Conservation (phyloP, 2,888 invertebrate species). For the Chirona hameri region DNA sequence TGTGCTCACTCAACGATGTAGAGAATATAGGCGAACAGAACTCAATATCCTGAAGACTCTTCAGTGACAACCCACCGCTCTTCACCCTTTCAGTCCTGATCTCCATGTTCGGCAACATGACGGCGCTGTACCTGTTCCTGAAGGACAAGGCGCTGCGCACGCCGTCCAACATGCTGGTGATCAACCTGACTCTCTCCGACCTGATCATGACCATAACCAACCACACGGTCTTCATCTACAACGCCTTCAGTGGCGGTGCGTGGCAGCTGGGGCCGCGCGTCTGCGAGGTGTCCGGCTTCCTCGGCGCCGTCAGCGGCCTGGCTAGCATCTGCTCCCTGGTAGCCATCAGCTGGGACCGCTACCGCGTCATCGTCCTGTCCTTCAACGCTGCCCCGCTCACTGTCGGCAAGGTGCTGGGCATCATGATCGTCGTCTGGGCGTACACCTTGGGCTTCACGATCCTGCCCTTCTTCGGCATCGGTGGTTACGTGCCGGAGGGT, state of each 20-base stretch:
- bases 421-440: conserved; percentile 34
- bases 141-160: conserved; percentile 39
- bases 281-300: conserved; percentile 48
- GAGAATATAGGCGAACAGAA: too few relatives aligned
- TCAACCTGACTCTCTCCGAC: conserved; percentile 87
- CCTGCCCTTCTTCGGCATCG: conserved; percentile 35
- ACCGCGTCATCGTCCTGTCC: conserved; percentile 41
- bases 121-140: conserved; percentile 42
- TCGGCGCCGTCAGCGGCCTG: conserved; percentile 49
- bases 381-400: conserved; percentile 37
- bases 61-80: too few relatives aligned
- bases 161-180: conserved; percentile 75
- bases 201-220: conserved; percentile 74
- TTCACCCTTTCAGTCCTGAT: conserved; percentile 35
- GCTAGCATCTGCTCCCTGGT: conserved; percentile 50
- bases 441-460: conserved; percentile 35
- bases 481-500: conserved; percentile 47
- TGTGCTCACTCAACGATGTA: too few relatives aligned
- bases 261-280: conserved; percentile 42
- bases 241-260: conserved; percentile 36
- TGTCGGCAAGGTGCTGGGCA: conserved; percentile 24
- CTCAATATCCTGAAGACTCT: too few relatives aligned
- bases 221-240: conserved; percentile 36
- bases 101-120: conserved; percentile 41
- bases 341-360: conserved; percentile 49